Conservation (phyloP, 2,113 vertebrate species). For the Gymnorhina tibicen region DNA sequence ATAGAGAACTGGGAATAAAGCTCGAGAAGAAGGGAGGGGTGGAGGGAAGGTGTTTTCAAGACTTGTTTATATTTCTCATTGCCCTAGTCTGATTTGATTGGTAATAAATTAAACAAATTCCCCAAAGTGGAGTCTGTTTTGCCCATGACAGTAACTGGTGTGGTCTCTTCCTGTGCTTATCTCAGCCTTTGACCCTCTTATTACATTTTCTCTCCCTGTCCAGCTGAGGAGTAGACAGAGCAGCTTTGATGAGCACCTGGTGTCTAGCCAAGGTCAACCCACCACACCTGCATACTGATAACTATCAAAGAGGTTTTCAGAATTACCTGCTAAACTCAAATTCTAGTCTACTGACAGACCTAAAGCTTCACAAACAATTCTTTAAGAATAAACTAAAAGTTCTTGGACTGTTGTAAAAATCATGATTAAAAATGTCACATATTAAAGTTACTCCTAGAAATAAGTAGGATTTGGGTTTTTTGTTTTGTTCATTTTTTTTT, state of each 20-base stretch:
- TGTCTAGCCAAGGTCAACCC: background rate
- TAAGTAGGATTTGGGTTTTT: background rate
- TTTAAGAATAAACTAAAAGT: background rate
- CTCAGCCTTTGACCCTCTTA: background rate
- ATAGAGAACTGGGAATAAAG: background rate
- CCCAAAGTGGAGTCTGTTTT: rapidly evolving
- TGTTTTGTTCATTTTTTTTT: background rate
- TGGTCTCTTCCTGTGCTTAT: background rate
- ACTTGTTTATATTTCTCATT: background rate
- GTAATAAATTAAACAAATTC: background rate
- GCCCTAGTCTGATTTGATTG: background rate
- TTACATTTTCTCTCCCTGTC: background rate
- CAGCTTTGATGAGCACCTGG: background rate
- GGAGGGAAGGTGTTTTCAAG: background rate
- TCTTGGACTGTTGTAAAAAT: background rate
- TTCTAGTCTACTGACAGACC: background rate
- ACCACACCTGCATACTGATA: background rate
- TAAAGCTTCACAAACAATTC: background rate
- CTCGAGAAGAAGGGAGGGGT: background rate
- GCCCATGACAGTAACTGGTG: background rate
- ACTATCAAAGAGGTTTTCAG: background rate
- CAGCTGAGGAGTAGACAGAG: background rate
- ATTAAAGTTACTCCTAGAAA: background rate
- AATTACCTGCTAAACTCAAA: background rate
- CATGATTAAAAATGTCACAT: background rate